phyloP scores from a whole-genome alignment of 2,888 invertebrate genomes.

The Hydriomena furcata region DNA sequence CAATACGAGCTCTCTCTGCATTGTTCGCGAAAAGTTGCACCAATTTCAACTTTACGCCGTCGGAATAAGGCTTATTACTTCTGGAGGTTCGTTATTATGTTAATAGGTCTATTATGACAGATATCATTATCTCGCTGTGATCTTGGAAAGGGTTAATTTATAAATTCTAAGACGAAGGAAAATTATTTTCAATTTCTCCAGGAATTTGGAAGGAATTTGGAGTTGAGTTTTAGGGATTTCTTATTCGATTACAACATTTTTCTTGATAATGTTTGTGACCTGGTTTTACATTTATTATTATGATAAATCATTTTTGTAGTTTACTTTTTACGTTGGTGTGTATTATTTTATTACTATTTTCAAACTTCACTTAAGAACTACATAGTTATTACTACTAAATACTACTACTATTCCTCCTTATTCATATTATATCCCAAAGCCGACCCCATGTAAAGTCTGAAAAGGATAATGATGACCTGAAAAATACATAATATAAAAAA shows the following conservation, averaged over 20 bases:
- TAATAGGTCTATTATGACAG: constrained; percentile 56
- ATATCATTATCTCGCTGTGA: constrained; percentile 52
- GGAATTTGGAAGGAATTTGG: constrained; percentile 37
- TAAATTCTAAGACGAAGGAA: constrained; percentile 41
- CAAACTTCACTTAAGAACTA: too few relatives aligned
- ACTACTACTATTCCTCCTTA: too few relatives aligned
- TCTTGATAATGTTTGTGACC: neutral
- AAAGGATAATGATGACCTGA: too few relatives aligned
- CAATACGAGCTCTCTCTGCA: constrained; percentile 28
- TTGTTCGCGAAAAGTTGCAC: constrained; percentile 22
- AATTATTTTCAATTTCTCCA: constrained; percentile 46
- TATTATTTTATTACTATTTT: too few relatives aligned
- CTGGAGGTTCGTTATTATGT: constrained; percentile 50
- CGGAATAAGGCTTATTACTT: constrained; percentile 18
- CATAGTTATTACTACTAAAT: too few relatives aligned
- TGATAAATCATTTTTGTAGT: too few relatives aligned
- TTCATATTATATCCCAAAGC: too few relatives aligned
- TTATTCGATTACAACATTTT: constrained; percentile 15
- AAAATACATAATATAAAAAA: too few relatives aligned
- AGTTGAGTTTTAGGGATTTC: constrained; percentile 15
- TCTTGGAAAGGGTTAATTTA: constrained; percentile 54
- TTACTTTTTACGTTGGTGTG: too few relatives aligned
- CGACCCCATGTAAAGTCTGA: too few relatives aligned
- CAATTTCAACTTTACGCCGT: constrained; percentile 17
- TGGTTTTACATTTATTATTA: neutral